Base-by-base conservation (phyloP, 2,113 vertebrate genomes). In the Gracilinanus agilis region DNA sequence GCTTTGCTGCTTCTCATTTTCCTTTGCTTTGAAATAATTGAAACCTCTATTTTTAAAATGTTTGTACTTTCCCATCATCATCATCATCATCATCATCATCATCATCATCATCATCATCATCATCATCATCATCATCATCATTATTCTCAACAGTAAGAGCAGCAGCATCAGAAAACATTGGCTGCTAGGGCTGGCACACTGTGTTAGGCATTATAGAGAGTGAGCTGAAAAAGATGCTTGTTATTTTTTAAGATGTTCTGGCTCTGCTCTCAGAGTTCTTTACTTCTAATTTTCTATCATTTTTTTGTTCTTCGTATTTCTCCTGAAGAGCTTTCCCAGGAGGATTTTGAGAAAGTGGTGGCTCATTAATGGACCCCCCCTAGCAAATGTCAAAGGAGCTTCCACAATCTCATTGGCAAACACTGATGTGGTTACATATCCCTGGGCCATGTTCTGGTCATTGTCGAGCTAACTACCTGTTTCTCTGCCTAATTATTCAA, bases 401-500 rank as follows among this genome's bases (percentile, higher is more conserved):
- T 83, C 67, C 67, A 83, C 67, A 40, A 40, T 83, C 67, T 83
- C 67, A 83, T 83, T 83, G 67, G 67, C 67, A 83, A 83, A 83
- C 67, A 83, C 67, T 83, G 67, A 83, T 40, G 67, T 83, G 67
- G 67, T 83, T 83, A 83, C 44, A 83, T 24, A 10, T 27, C 34
- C 53, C 44, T 44, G 4, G 56, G 89, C 3, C 55, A 23, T 61
- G n/a, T 89, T 91, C 25, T 54, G 44, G 67, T 54, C 49, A 55
- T 90, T 91, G 67, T 83, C 7, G 67, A 75, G 54, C 88, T 90
- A 56, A 27, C 44, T 56, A 58, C 12, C 44, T 89, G 4, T 92
- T 90, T 92, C 53, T 95, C 55, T 49, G 40, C 29, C 12, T 83
- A 91, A 56, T 21, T 58, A 90, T 55, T 90, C 91, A 61, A 40